phyloP scores from a whole-genome alignment of 2,888 invertebrate species.

The Zootermopsis nevadensis region DNA sequence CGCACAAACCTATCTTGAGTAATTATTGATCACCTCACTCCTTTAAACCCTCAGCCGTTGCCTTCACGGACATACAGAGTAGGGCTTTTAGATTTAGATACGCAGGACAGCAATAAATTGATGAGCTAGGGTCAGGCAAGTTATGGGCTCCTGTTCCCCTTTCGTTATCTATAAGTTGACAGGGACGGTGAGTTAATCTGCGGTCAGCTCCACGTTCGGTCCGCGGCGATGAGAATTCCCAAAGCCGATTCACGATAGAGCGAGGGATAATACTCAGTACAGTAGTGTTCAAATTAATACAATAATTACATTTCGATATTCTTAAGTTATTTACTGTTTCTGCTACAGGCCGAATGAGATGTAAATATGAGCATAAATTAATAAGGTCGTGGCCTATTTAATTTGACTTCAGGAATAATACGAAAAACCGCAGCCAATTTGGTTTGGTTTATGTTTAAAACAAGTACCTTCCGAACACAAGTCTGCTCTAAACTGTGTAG shows the following conservation, averaged over 20 bases:
- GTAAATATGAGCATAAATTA: too few relatives aligned
- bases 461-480: too few relatives aligned
- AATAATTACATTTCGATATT: not conserved
- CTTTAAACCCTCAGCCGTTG: not conserved
- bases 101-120: constrained; percentile 39
- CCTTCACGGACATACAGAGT: not conserved
- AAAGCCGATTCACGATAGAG: not conserved
- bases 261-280: too few relatives aligned
- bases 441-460: too few relatives aligned
- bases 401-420: too few relatives aligned
- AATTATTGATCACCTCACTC: not conserved
- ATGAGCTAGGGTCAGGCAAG: constrained; percentile 42
- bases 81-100: constrained; percentile 22
- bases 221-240: constrained; percentile 17
- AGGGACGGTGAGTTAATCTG: constrained; percentile 46
- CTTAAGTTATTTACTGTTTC: too few relatives aligned
- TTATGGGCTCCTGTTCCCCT: constrained; percentile 30
- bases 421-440: too few relatives aligned
- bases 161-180: constrained; percentile 45
- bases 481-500: too few relatives aligned
- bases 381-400: too few relatives aligned
- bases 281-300: not conserved
- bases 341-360: too few relatives aligned
- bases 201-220: constrained; percentile 44
- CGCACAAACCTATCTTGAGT: not conserved